Evolutionary conservation across 2,888 invertebrate species (phyloP).

Genomic region (Phania funesta): DNA sequence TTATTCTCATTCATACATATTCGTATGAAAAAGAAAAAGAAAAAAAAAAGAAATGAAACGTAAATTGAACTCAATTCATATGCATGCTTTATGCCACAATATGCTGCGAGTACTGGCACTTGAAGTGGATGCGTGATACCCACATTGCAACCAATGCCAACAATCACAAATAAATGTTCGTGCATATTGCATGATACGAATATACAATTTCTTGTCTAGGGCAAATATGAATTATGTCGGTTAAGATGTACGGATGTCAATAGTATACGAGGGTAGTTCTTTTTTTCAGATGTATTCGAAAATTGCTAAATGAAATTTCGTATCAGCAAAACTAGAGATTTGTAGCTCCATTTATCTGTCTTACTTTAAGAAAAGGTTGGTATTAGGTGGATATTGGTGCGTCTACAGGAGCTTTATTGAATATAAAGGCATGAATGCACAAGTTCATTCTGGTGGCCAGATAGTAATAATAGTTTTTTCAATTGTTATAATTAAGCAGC

Average conservation of each 20-base stretch:
- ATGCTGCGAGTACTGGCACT: not conserved
- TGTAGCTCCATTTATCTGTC: not conserved
- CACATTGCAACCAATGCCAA: not conserved
- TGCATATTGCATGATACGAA: slow-evolving; percentile 15
- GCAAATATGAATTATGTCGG: slow-evolving; percentile 44
- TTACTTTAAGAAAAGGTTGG: too few relatives aligned
- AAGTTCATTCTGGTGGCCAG: too few relatives aligned
- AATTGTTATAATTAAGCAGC: too few relatives aligned
- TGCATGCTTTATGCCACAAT: not conserved
- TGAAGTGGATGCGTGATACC: not conserved
- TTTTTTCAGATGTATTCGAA: too few relatives aligned
- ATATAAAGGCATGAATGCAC: too few relatives aligned
- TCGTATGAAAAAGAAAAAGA: not conserved
- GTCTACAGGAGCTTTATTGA: too few relatives aligned
- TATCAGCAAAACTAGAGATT: not conserved
- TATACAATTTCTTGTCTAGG: slow-evolving; percentile 21
- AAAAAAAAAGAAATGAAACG: not conserved
- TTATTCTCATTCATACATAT: slow-evolving; percentile 29
- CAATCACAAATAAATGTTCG: slow-evolving; percentile 28
- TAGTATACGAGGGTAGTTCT: slow-evolving; percentile 36
- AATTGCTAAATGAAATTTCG: not conserved
- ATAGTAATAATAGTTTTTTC: too few relatives aligned
- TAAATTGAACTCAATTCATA: slow-evolving; percentile 55
- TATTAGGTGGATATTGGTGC: too few relatives aligned
- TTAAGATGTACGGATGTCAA: slow-evolving; percentile 45